Conservation (phyloP, 64 coral and sea anemone species). For the Actinia equina region DNA sequence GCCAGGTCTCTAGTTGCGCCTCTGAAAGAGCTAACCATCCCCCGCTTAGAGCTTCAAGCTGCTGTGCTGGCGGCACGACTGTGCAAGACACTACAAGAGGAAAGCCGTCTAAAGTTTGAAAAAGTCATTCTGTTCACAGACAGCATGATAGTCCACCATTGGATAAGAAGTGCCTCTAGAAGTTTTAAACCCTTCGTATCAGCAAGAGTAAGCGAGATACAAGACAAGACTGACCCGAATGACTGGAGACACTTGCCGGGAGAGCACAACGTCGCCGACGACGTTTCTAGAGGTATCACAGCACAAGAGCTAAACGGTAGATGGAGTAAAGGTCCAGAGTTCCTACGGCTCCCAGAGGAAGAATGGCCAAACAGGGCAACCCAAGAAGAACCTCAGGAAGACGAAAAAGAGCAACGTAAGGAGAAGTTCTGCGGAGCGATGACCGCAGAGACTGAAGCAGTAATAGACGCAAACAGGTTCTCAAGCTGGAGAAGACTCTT, state of each 20-base stretch:
- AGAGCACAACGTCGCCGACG: constrained; percentile 10
- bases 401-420: not conserved
- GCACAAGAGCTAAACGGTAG: not conserved
- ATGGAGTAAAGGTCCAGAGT: not conserved
- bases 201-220: constrained; percentile 30
- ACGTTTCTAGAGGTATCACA: constrained; percentile 15
- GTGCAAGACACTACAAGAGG: not conserved
- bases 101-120: not conserved
- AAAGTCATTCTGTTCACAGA: constrained; percentile 23
- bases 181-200: constrained; percentile 46
- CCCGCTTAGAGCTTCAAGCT: constrained; percentile 44
- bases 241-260: constrained; percentile 14
- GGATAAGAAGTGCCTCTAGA: constrained; percentile 1
- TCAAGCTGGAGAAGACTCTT: constrained; percentile 43
- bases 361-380: not conserved
- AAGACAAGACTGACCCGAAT: not conserved
- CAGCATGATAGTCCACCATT: constrained; percentile 25
- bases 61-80: constrained; percentile 21
- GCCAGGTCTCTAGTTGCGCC: constrained; percentile 32
- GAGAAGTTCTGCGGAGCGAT: not conserved
- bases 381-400: not conserved
- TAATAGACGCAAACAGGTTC: constrained; percentile 13
- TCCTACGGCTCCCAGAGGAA: not conserved
- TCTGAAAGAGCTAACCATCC: constrained; percentile 37
- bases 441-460: not conserved